Conservation (phyloP, 2,888 invertebrate species). For the Spisula subtruncata region DNA sequence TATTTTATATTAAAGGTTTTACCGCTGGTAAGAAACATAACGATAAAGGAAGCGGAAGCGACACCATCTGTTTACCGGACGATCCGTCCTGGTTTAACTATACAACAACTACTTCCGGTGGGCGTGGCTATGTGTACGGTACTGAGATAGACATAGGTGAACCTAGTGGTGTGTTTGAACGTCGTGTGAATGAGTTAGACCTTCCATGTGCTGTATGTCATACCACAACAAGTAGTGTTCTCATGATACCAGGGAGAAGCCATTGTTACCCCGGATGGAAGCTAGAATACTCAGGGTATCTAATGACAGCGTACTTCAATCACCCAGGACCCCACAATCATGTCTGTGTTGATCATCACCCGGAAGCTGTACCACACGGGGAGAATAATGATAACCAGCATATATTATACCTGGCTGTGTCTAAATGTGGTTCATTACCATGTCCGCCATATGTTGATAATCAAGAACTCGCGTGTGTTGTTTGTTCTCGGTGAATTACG, state of each 20-base stretch:
- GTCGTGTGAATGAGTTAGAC: slow-evolving; percentile 32
- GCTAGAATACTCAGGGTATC: slow-evolving; percentile 72
- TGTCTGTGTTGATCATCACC: slow-evolving; percentile 70
- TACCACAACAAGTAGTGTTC: not conserved
- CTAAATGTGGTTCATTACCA: slow-evolving; percentile 72
- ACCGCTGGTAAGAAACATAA: slow-evolving; percentile 14
- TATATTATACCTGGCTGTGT: slow-evolving; percentile 67
- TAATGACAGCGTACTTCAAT: slow-evolving; percentile 65
- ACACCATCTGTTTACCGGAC: slow-evolving; percentile 28
- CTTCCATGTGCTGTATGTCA: slow-evolving; percentile 60
- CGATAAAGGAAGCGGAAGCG: slow-evolving; percentile 16
- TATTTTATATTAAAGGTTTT: slow-evolving; percentile 4
- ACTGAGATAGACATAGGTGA: not conserved
- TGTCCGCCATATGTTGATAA: slow-evolving; percentile 73
- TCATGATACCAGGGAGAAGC: slow-evolving; percentile 60
- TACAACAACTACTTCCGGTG: not conserved
- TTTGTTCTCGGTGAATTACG: slow-evolving; percentile 60
- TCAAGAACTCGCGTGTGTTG: slow-evolving; percentile 71
- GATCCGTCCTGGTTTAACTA: slow-evolving; percentile 34
- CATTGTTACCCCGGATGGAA: slow-evolving; percentile 72
- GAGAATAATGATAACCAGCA: slow-evolving; percentile 54
- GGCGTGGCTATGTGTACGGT: not conserved
- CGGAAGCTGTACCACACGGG: slow-evolving; percentile 57
- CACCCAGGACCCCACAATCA: slow-evolving; percentile 50
- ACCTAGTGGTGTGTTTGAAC: not conserved